These are phyloP conservation scores for Dendronephthya gigantea DNA, from an alignment of 64 coral and sea anemone species.

Conservation along the genomic window DNA sequence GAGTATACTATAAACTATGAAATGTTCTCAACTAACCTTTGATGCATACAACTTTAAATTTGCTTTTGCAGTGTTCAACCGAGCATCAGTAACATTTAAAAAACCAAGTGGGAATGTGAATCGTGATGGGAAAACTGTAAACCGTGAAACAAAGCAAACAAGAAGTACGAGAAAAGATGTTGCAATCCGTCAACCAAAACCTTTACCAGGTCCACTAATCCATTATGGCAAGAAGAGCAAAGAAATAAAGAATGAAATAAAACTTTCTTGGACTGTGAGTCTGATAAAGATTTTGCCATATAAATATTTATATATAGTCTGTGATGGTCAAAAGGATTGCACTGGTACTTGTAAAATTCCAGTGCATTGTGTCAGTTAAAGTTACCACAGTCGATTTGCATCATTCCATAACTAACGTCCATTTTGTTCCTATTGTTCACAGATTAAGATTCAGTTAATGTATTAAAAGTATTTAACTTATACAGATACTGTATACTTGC, in stretches of 20 bases:
- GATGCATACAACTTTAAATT: no score
- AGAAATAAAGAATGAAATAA: background rate
- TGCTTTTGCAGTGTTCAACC: background rate
- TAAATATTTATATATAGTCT: background rate
- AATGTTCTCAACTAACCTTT: no score
- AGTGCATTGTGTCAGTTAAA: no score
- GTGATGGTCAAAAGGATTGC: no score
- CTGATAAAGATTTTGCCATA: background rate
- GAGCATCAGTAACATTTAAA: background rate
- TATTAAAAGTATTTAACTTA: background rate
- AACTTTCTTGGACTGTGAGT: background rate
- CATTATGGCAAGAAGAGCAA: background rate
- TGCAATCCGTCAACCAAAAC: background rate
- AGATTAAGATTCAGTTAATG: background rate
- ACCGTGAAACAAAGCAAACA: background rate
- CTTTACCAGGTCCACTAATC: background rate
- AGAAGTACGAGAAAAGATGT: background rate
- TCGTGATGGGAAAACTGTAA: background rate
- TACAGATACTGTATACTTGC: background rate
- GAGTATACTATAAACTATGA: no score
- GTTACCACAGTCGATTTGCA: no score
- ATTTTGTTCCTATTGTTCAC: no score
- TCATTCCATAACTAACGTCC: no score
- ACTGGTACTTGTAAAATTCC: no score
- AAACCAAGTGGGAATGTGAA: background rate